A percentile compares a stretch with the other conserved stretches of the same genome.
These are phyloP conservation scores for Arctocebus calabarensis DNA, from an alignment of 2,797 vertebrate species.

Conservation along the genomic window DNA sequence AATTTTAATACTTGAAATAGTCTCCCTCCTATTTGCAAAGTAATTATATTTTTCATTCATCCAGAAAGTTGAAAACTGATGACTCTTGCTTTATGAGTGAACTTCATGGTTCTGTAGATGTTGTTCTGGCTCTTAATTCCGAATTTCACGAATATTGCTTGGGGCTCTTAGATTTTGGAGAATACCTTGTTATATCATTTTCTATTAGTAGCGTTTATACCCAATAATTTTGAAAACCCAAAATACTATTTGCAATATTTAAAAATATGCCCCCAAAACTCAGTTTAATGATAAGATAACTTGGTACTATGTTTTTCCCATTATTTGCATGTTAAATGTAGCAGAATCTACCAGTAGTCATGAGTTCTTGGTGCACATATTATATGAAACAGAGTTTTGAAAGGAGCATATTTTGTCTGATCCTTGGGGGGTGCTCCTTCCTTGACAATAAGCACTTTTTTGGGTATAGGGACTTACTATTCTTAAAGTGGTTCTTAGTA, in stretches of 20 bases:
- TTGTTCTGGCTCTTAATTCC: not conserved
- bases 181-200: not conserved
- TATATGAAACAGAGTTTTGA: not conserved
- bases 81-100: not conserved
- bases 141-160: not conserved
- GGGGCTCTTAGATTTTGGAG: not conserved
- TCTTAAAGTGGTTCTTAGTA: not conserved
- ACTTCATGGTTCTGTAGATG: not conserved
- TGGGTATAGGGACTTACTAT: not conserved
- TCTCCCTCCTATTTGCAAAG: conserved; percentile 66
- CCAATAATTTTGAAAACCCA: not conserved
- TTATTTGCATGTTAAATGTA: not conserved
- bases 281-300: not conserved
- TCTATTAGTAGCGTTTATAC: not conserved
- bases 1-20: conserved; percentile 61
- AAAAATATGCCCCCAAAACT: not conserved
- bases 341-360: not conserved
- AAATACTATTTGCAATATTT: not conserved
- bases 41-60: conserved; percentile 72
- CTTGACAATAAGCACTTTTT: not conserved
- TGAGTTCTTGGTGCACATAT: not conserved
- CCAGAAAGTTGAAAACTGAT: conserved; percentile 57
- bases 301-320: not conserved
- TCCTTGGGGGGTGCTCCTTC: not conserved
- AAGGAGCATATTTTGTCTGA: not conserved